These are phyloP conservation scores for Drosophila nigricruria DNA, from an alignment of 2,888 invertebrate species.

Conservation along the genomic window DNA sequence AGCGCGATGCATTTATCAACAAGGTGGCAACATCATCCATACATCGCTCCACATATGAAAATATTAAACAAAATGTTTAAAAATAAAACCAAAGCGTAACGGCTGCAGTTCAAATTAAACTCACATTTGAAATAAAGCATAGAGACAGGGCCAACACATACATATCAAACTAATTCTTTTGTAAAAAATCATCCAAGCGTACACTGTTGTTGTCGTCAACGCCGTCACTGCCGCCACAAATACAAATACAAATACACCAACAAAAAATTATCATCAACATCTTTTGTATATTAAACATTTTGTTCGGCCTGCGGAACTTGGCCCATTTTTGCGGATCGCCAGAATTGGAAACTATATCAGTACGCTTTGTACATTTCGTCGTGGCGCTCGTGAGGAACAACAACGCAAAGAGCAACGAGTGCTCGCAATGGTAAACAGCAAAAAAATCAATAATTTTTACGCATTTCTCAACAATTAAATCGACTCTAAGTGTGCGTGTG, in stretches of 20 bases:
- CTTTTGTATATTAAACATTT: conserved; percentile 59
- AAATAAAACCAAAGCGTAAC: conserved; percentile 67
- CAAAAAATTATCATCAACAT: conserved; percentile 58
- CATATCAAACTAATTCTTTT: conserved; percentile 45
- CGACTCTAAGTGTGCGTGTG: conserved; percentile 28
- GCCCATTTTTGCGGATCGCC: conserved; percentile 64
- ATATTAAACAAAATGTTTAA: conserved; percentile 65
- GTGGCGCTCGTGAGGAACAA: conserved; percentile 83
- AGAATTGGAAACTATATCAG: conserved; percentile 83
- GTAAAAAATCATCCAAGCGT: conserved; percentile 48
- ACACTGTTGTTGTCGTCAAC: conserved; percentile 28
- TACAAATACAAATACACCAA: conserved; percentile 44
- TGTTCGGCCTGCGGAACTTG: conserved; percentile 62
- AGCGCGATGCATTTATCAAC: conserved; percentile 19
- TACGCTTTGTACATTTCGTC: conserved; percentile 82
- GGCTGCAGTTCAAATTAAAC: conserved; percentile 54
- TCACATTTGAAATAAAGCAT: conserved; percentile 36
- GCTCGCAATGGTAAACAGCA: conserved; percentile 82
- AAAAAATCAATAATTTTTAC: conserved; percentile 64
- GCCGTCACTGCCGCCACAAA: conserved; percentile 44
- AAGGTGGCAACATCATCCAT: conserved; percentile 49
- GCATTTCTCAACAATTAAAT: conserved; percentile 40
- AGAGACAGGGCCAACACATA: conserved; percentile 18
- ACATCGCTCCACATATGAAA: conserved; percentile 46
- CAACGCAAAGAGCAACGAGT: conserved; percentile 72